Base-by-base conservation (phyloP, 2,888 invertebrate species). In the Drosophila glabriapex region DNA sequence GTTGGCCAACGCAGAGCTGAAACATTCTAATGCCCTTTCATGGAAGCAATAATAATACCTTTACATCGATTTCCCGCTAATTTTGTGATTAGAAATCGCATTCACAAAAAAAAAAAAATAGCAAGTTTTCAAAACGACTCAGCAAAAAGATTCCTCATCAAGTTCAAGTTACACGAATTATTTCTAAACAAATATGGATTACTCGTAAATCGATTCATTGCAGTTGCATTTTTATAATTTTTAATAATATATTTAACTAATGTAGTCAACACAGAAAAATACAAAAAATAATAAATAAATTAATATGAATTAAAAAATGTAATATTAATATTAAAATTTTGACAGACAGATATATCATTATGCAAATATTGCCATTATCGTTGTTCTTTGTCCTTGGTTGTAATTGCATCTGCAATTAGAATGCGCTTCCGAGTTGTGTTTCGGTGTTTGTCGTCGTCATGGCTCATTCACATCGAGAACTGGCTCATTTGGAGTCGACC, bases 341-440 rank as follows among this genome's bases (percentile, higher is more conserved):
- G 46, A 46, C 46, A 46, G 9, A 46, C 25, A 25, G 4, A 46
- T 46, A 16, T 25, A 25, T 25, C 6, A 22, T 46, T 46, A 46
- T 46, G 52, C 29, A n/a, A n/a, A 29, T 12, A 31, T n/a, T 46
- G 41, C 12, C 46, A 54, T 29, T 41, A 33, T 55, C 56, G 63
- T 16, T 46, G 16, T 43, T 25, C 65, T 50, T 65, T 71, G 41
- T 43, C 28, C 37, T 4, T 61, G 33, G 43, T 58, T 43, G 67
- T 33, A 60, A 28, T 80, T 78, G 64, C 73, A 82, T 74, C 82
- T 74, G 70, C 78, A 90, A 83, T 75, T 89, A 83, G 88, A 90
- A 83, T 89, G 81, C 81, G 76, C 83, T 90, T 89, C 88, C 91
- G 83, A 81, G 74, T 76, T 62, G 68, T 88, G n/a, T 74, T 73